phyloP scores from a whole-genome alignment of 1,140 invertebrate species.

The Diabrotica virgifera region DNA sequence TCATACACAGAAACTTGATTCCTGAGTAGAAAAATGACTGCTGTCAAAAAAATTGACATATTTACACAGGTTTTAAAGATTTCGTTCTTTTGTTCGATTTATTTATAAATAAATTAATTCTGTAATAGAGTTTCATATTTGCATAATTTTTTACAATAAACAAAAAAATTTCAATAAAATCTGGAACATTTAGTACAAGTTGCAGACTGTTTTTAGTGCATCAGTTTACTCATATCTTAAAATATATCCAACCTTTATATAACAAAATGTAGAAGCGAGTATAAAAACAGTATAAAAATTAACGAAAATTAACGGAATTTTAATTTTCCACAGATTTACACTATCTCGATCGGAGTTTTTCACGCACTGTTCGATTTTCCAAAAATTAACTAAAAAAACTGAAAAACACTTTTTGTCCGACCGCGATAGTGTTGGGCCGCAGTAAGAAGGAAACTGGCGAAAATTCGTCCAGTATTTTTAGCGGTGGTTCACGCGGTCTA shows the following conservation, averaged over 20 bases:
- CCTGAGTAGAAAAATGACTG: too few relatives aligned
- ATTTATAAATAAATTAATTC: too few relatives aligned
- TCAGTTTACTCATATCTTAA: too few relatives aligned
- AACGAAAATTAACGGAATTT: background rate
- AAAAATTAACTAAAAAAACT: background rate
- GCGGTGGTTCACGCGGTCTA: slow-evolving; percentile 31
- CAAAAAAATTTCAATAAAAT: too few relatives aligned
- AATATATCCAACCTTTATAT: background rate
- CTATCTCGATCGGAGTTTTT: slow-evolving; percentile 24
- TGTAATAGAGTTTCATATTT: too few relatives aligned
- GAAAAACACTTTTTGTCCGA: slow-evolving; percentile 11
- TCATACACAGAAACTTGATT: too few relatives aligned
- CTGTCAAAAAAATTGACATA: too few relatives aligned
- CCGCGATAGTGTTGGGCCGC: slow-evolving; percentile 26
- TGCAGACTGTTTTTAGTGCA: too few relatives aligned
- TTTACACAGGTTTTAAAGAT: too few relatives aligned
- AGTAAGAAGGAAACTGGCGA: slow-evolving; percentile 33
- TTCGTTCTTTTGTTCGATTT: too few relatives aligned
- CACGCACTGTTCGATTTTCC: slow-evolving; percentile 5
- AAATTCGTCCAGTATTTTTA: slow-evolving; percentile 35
- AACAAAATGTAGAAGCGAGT: slow-evolving; percentile 9
- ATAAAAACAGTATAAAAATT: background rate
- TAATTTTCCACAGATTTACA: slow-evolving; percentile 12
- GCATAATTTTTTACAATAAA: too few relatives aligned
- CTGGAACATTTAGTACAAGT: too few relatives aligned